These are phyloP conservation scores for Urocitellus parryii DNA, from an alignment of 2,113 vertebrate genomes.

Conservation along the genomic window DNA sequence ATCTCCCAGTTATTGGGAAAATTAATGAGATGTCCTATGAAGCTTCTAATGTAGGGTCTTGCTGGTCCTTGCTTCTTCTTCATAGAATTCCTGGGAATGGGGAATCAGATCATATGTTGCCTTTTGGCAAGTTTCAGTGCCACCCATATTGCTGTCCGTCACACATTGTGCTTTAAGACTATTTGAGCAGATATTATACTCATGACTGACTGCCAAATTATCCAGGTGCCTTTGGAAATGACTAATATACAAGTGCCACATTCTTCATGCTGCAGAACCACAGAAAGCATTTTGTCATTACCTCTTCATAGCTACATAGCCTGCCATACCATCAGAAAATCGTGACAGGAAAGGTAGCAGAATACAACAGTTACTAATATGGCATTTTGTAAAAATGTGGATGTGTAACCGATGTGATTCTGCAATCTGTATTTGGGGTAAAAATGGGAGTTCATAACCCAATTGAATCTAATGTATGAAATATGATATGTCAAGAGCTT, in stretches of 20 bases:
- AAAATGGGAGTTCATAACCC: too few relatives aligned
- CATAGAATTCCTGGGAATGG: background rate
- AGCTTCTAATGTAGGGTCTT: accelerated
- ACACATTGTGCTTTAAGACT: background rate
- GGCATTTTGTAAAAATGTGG: too few relatives aligned
- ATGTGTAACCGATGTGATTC: too few relatives aligned
- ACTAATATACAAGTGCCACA: accelerated
- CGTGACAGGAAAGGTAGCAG: too few relatives aligned
- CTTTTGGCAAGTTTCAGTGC: background rate
- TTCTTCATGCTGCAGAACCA: background rate
- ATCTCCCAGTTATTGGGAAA: background rate
- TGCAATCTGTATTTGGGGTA: too few relatives aligned
- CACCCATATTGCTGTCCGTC: background rate
- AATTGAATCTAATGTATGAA: too few relatives aligned
- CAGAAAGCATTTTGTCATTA: background rate
- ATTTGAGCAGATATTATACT: background rate
- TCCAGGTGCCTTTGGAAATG: background rate
- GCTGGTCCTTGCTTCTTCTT: background rate
- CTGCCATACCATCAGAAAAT: background rate
- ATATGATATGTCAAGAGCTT: too few relatives aligned
- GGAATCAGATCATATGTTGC: background rate
- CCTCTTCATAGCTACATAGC: too few relatives aligned
- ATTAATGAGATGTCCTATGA: background rate
- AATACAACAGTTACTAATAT: too few relatives aligned
- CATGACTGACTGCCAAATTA: background rate